Conservation (phyloP, 1,140 invertebrate genomes). For the Sycobia sp. region DNA sequence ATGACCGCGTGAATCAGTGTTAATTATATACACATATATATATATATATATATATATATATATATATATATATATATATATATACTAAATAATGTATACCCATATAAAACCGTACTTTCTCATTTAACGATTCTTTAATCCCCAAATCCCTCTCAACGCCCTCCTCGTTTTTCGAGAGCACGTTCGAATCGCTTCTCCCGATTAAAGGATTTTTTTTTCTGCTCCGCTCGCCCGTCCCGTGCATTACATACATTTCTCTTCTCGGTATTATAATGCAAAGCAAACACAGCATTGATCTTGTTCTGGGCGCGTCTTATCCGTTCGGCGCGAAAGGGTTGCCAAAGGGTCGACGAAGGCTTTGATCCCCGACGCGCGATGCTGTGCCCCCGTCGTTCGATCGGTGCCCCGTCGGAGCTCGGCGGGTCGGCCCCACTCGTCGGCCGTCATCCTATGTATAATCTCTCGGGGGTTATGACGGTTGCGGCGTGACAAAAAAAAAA, state of each 20-base stretch:
- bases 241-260: neutral
- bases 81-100: too few relatives aligned
- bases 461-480: too few relatives aligned
- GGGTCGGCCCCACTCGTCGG: too few relatives aligned
- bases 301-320: neutral
- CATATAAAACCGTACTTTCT: too few relatives aligned
- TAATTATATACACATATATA: too few relatives aligned
- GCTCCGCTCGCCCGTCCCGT: neutral
- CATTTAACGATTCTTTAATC: slow-evolving; percentile 5
- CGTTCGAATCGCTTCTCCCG: slow-evolving; percentile 2
- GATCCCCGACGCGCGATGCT: slow-evolving; percentile 19
- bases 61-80: too few relatives aligned
- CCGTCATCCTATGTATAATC: too few relatives aligned
- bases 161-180: slow-evolving; percentile 4
- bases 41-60: too few relatives aligned
- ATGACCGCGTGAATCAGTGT: too few relatives aligned
- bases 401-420: too few relatives aligned
- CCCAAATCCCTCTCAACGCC: neutral
- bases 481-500: too few relatives aligned
- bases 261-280: slow-evolving; percentile 9
- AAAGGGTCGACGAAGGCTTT: neutral
- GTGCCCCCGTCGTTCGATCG: too few relatives aligned
- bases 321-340: slow-evolving; percentile 10
- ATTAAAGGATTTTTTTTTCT: slow-evolving; percentile 24
- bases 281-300: slow-evolving; percentile 12